Evolutionary conservation across 1,140 invertebrate genomes (phyloP).

Genomic region (Sesamia nonagrioides): DNA sequence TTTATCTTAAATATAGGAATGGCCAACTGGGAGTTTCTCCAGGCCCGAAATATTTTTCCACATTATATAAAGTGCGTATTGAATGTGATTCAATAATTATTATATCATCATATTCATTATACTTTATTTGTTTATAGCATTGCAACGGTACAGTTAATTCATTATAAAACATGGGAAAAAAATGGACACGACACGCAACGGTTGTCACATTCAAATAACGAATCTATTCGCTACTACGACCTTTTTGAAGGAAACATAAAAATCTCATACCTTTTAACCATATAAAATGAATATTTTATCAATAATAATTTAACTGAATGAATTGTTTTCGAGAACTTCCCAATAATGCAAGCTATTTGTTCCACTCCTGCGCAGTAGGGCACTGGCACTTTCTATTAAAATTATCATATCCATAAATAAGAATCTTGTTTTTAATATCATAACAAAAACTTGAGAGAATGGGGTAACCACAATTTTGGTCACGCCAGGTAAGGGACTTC

Average conservation of each 20-base stretch:
- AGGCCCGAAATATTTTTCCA: too few relatives aligned
- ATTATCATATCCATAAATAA: constrained; percentile 80
- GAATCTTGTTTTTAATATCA: constrained; percentile 60
- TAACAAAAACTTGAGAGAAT: constrained; percentile 47
- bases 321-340: constrained; percentile 63
- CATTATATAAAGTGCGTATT: too few relatives aligned
- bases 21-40: too few relatives aligned
- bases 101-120: too few relatives aligned
- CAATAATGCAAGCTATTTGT: constrained; percentile 75
- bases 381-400: constrained; percentile 79
- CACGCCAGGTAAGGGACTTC: constrained; percentile 12
- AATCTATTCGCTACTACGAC: not conserved
- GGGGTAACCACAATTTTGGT: constrained; percentile 54
- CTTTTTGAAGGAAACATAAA: constrained; percentile 38
- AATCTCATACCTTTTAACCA: constrained; percentile 12
- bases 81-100: too few relatives aligned
- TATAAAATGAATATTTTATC: constrained; percentile 56
- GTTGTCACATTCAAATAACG: constrained; percentile 18
- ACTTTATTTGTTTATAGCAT: too few relatives aligned
- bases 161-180: constrained; percentile 17
- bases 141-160: too few relatives aligned
- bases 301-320: constrained; percentile 54
- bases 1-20: too few relatives aligned
- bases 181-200: constrained; percentile 7
- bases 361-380: constrained; percentile 77